Base-by-base conservation (phyloP, 2,797 vertebrate species). In the Sciurus carolinensis region DNA sequence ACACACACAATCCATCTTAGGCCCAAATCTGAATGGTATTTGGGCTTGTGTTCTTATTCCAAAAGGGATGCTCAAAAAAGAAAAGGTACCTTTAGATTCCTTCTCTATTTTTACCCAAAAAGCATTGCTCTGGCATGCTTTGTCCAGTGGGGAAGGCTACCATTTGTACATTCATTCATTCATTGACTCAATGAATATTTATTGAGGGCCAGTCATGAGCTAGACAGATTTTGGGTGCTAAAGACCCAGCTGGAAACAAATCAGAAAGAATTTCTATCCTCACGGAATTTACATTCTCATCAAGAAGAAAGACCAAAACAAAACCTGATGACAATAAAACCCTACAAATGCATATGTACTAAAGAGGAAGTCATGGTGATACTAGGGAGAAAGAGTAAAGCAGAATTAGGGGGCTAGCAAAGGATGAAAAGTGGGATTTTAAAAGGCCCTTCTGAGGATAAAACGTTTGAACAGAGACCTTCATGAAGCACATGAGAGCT, bases 391-490 rank as follows among this genome's bases (percentile, higher is more conserved):
- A 59, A 94, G 83, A 33, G 36, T 59, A 73, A 81, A 85, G 39
- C 33, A 54, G 42, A 30, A 36, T 28, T 62, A 54, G 5, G 76
- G 3, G 22, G 54, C 14, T 33, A 50, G 47, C 10, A 36, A 47
- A n/a, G 8, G 69, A 73, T 30, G 76, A 86, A 57, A 69, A 52
- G 57, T 3, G 5, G 42, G 24, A 50, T 79, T 84, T 87, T 69
- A 50, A 52, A 75, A 90, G 33, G 28, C 30, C 71, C 30, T 92
- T 69, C 64, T 28, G 57, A 90, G 75, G 44, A 66, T 54, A 30
- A 64, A 87, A 91, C 18, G 12, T 81, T 82, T 54, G 66, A 93
- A 80, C n/a, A n/a, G 94, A 95, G 36, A 91, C 62, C 57, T 26
- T 15, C n/a, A 77, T 44, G 62, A 57, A 77, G 62, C 36, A 67